These are phyloP conservation scores for Talpa occidentalis DNA, from an alignment of 2,113 vertebrate genomes.

Conservation along the genomic window DNA sequence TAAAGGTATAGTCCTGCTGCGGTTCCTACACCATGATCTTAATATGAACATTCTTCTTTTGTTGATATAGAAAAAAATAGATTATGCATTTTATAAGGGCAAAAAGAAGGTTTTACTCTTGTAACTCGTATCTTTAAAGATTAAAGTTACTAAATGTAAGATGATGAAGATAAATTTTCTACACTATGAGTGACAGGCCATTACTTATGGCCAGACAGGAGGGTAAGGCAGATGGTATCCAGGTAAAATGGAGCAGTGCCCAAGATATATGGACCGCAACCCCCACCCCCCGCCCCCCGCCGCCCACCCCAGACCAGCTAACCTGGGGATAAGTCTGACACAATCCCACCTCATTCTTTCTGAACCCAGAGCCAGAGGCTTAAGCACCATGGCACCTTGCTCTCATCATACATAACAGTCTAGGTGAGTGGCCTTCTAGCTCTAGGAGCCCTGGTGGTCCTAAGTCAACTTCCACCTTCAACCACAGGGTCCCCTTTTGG, in stretches of 20 bases:
- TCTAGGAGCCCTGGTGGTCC: background rate
- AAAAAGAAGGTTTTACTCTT: conserved; percentile 12
- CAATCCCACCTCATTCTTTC: background rate
- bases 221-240: background rate
- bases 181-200: background rate
- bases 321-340: background rate
- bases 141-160: background rate
- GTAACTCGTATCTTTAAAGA: conserved; percentile 22
- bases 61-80: background rate
- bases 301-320: background rate
- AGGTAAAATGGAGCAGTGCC: background rate
- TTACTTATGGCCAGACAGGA: background rate
- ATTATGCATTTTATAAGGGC: conserved; percentile 36
- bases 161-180: background rate
- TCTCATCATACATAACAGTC: background rate
- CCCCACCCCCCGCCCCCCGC: too few species aligned
- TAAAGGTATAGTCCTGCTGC: background rate
- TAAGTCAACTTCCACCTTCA: background rate
- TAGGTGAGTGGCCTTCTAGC: background rate
- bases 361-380: conserved; percentile 13
- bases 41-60: background rate
- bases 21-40: background rate
- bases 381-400: background rate
- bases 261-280: background rate
- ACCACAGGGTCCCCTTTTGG: background rate